These are phyloP conservation scores for Harpagoxenus sublaevis DNA, from an alignment of 2,888 invertebrate species.

Conservation along the genomic window DNA sequence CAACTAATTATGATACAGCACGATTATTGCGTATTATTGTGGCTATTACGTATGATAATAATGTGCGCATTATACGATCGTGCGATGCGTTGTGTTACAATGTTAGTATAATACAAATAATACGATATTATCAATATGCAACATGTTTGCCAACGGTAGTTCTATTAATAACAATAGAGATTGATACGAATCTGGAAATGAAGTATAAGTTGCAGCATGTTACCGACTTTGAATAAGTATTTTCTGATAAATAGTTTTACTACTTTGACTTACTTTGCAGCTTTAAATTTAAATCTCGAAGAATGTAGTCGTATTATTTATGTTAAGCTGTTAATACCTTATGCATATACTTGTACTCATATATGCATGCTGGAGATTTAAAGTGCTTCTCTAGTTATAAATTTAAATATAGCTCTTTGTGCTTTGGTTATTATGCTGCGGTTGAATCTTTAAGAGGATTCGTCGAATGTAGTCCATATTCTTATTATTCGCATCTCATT, in stretches of 20 bases:
- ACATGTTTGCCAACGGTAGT: neutral
- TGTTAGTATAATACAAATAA: constrained; percentile 30
- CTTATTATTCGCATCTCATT: neutral
- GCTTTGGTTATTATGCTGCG: neutral
- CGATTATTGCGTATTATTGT: constrained; percentile 34
- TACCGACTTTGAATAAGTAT: neutral
- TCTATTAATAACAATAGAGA: constrained; percentile 33
- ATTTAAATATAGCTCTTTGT: constrained; percentile 42
- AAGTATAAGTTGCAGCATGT: neutral
- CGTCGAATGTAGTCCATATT: neutral
- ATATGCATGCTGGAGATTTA: constrained; percentile 27
- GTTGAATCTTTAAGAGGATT: constrained; percentile 6
- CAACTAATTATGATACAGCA: constrained; percentile 39
- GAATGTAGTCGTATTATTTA: constrained; percentile 30
- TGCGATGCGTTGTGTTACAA: constrained; percentile 1
- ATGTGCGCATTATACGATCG: constrained; percentile 10
- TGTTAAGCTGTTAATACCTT: constrained; percentile 29
- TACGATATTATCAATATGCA: constrained; percentile 35
- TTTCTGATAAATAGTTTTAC: constrained; percentile 20
- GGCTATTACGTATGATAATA: constrained; percentile 46
- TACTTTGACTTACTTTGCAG: neutral
- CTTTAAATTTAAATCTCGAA: constrained; percentile 11
- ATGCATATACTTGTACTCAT: constrained; percentile 22
- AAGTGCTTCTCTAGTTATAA: constrained; percentile 42
- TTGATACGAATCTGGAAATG: neutral